These are phyloP conservation scores for Phyllostomus discolor DNA, from an alignment of 2,113 vertebrate species.

Conservation along the genomic window DNA sequence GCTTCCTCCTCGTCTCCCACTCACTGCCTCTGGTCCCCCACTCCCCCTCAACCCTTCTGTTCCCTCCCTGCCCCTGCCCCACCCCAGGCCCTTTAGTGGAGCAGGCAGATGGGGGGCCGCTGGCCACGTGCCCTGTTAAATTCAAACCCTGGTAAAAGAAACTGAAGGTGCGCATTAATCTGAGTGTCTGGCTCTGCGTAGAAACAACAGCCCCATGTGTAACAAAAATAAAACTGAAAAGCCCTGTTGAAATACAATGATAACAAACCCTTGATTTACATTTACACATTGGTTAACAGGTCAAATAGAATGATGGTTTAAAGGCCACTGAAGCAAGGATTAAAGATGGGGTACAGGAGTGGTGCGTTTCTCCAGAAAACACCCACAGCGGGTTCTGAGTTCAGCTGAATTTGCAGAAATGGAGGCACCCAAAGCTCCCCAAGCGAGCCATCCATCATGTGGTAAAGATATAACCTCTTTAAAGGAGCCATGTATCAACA, in stretches of 20 bases:
- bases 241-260: not conserved
- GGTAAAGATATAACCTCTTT: constrained; percentile 65
- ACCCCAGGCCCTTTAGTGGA: not conserved
- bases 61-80: not conserved
- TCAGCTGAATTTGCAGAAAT: constrained; percentile 65
- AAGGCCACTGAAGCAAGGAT: constrained; percentile 29
- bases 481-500: constrained; percentile 66
- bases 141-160: not conserved
- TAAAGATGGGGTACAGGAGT: not conserved
- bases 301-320: not conserved
- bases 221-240: constrained; percentile 37
- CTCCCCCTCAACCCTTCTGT: not conserved
- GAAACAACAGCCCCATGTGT: not conserved
- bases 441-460: constrained; percentile 56
- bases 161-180: not conserved
- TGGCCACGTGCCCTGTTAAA: not conserved
- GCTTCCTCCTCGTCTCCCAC: rapidly evolving
- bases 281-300: not conserved
- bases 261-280: constrained; percentile 14
- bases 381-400: constrained; percentile 7
- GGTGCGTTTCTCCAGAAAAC: not conserved
- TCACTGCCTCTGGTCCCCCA: not conserved
- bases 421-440: constrained; percentile 19
- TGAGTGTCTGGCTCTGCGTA: constrained; percentile 19
- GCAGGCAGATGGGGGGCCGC: not conserved